Evolutionary conservation across 2,797 vertebrate genomes (phyloP).

Genomic region (Ambastaia sidthimunki): DNA sequence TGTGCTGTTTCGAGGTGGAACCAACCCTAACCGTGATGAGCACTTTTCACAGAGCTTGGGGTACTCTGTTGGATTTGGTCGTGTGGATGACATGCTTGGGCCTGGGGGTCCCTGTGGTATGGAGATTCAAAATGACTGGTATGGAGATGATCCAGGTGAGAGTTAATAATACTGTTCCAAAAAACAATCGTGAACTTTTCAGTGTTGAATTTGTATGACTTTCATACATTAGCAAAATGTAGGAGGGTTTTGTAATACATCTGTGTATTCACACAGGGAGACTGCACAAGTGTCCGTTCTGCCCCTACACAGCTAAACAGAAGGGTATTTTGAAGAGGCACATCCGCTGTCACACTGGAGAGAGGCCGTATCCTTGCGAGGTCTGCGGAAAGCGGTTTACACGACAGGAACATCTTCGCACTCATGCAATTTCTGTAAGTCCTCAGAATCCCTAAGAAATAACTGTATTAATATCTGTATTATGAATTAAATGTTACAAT

Average conservation of each 20-base stretch:
- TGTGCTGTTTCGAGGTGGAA: constrained; percentile 81
- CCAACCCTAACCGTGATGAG: constrained; percentile 83
- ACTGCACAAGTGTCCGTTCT: constrained; percentile 96
- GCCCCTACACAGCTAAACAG: constrained; percentile 96
- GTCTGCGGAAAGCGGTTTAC: constrained; percentile 97
- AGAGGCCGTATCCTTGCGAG: constrained; percentile 95
- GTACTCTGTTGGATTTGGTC: constrained; percentile 76
- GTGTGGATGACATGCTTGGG: constrained; percentile 84
- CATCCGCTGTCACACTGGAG: constrained; percentile 96
- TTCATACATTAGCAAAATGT: too few relatives aligned
- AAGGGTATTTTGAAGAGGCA: constrained; percentile 97
- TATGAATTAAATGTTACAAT: neutral
- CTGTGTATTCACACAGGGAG: constrained; percentile 77
- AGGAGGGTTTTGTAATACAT: neutral
- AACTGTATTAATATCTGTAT: constrained; percentile 1
- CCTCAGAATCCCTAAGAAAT: neutral
- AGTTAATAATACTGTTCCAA: neutral
- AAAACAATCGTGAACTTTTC: neutral
- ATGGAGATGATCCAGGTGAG: constrained; percentile 94
- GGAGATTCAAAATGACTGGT: constrained; percentile 94
- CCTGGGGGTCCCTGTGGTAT: constrained; percentile 83
- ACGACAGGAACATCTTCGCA: constrained; percentile 94
- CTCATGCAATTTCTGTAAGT: constrained; percentile 92
- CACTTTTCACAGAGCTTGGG: constrained; percentile 81
- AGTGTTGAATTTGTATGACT: neutral